Percentiles rank a stretch among this genome's conserved stretches.
phyloP scores from a whole-genome alignment of 2,888 invertebrate species.

The Dermolepida albohirtum region DNA sequence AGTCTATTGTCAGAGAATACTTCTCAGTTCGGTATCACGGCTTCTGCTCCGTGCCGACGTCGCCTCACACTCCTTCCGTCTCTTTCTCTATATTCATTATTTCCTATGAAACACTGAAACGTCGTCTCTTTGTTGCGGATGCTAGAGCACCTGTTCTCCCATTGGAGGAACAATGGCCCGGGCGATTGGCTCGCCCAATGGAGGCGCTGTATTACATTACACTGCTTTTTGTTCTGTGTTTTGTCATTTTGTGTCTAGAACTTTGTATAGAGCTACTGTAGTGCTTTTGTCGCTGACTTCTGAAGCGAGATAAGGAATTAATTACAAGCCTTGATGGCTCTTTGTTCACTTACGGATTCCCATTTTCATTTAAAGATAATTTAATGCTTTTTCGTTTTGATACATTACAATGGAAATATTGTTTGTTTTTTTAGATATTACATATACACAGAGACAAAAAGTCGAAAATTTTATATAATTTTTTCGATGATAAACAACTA shows the following conservation, averaged over 20 bases:
- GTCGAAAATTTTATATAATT: too few species aligned
- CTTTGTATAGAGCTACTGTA: constrained; percentile 63
- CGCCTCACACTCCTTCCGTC: constrained; percentile 41
- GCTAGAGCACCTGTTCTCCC: constrained; percentile 61
- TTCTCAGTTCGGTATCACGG: constrained; percentile 1
- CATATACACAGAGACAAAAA: too few species aligned
- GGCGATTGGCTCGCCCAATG: constrained; percentile 63
- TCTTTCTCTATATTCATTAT: constrained; percentile 48
- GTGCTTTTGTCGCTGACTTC: constrained; percentile 63
- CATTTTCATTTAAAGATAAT: constrained; percentile 63
- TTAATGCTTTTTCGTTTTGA: constrained; percentile 58
- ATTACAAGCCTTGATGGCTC: constrained; percentile 65
- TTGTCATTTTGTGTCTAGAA: constrained; percentile 66
- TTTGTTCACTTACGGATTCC: constrained; percentile 63
- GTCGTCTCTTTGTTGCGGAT: constrained; percentile 53
- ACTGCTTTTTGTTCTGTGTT: constrained; percentile 64
- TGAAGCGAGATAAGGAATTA: constrained; percentile 68
- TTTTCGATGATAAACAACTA: too few species aligned
- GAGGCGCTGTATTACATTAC: constrained; percentile 64
- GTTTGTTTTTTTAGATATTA: too few species aligned
- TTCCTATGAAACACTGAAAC: constrained; percentile 52
- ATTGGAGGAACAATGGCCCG: constrained; percentile 62
- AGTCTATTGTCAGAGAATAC: constrained; percentile 9
- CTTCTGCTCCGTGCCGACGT: constrained; percentile 30
- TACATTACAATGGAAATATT: constrained; percentile 8